Base-by-base conservation (phyloP, 2,113 vertebrate species). In the Rhabdomys dilectus region DNA sequence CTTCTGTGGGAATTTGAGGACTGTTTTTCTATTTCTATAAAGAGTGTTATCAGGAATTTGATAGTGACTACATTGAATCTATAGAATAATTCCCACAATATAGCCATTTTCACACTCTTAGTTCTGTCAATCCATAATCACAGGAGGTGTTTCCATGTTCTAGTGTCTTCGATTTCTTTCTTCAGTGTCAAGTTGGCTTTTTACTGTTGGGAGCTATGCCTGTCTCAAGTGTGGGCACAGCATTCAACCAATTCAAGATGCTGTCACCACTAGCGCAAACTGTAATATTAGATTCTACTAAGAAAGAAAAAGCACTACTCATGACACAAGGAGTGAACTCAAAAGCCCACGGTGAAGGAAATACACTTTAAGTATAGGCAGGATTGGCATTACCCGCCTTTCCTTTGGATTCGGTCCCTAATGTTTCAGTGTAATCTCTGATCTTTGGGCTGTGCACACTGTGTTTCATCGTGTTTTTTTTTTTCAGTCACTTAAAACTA, bases 281-380 rank as follows among this genome's bases (percentile, higher is more conserved):
- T 80, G 21, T 92, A 76, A 94, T 95, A 76, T 88, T 48, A 92
- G 53, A 76, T 66, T 70, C 11, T 39, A 78, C 17, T 48, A 84
- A 94, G 80, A 93, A 93, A 94, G 22, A 91, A 97, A 68, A 53
- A 77, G 53, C 24, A 42, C 39, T 82, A 16, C 1, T 29, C 76
- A 6, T 53, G 73, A 77, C 80, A 70, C 13, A 75, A 45, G 24
- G 84, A 89, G 58, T 88, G 75, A 91, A 93, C n/a, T 29, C 64
- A 96, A 93, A 94, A 85, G 58, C 88, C 58, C 12, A 76, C 7
- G 15, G 73, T 84, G 36, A 93, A 87, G 19, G 53, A 85, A 91
- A 93, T 76, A 64, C 13, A 64, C 76, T 68, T 95, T 84, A 89
- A 91, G 68, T 90, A 90, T 72, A 90, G 82, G 81, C 1, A 81